These are phyloP conservation scores for Sparidentex hasta DNA, from an alignment of 2,797 vertebrate species.

Conservation along the genomic window DNA sequence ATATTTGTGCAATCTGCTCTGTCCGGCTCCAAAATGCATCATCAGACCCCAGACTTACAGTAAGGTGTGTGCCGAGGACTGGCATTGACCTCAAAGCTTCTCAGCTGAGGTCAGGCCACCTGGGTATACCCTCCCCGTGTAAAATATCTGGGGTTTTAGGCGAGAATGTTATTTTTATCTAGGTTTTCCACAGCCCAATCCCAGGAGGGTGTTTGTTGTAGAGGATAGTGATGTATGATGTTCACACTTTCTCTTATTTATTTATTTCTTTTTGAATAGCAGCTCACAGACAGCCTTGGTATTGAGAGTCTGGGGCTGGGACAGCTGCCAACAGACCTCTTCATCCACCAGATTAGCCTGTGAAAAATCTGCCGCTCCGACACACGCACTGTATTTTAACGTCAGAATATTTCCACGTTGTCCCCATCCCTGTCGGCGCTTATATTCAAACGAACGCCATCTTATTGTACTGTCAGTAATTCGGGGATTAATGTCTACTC, in stretches of 20 bases:
- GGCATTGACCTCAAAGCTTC: conserved; percentile 51
- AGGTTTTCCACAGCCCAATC: conserved; percentile 46
- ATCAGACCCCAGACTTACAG: conserved; percentile 15
- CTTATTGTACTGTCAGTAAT: conserved; percentile 64
- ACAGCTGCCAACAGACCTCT: conserved; percentile 68
- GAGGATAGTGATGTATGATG: conserved; percentile 76
- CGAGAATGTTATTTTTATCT: conserved; percentile 58
- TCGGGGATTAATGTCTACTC: conserved; percentile 49
- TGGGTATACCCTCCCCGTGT: conserved; percentile 17
- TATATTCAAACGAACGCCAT: conserved; percentile 47
- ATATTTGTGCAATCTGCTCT: not conserved
- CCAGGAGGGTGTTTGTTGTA: conserved; percentile 63
- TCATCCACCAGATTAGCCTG: conserved; percentile 66
- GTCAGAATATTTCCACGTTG: conserved; percentile 61
- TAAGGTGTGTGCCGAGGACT: conserved; percentile 46
- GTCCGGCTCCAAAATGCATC: not conserved
- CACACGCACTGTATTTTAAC: conserved; percentile 46
- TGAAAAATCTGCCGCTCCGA: conserved; percentile 62
- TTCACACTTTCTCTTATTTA: conserved; percentile 66
- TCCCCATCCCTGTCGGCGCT: conserved; percentile 37
- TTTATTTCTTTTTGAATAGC: conserved; percentile 60
- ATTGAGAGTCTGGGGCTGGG: conserved; percentile 56
- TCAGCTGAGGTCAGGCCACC: conserved; percentile 50
- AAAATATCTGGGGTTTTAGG: conserved; percentile 37
- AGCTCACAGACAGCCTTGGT: conserved; percentile 53